Conservation (phyloP, 2,888 invertebrate species). For the Heliconius charithonia region DNA sequence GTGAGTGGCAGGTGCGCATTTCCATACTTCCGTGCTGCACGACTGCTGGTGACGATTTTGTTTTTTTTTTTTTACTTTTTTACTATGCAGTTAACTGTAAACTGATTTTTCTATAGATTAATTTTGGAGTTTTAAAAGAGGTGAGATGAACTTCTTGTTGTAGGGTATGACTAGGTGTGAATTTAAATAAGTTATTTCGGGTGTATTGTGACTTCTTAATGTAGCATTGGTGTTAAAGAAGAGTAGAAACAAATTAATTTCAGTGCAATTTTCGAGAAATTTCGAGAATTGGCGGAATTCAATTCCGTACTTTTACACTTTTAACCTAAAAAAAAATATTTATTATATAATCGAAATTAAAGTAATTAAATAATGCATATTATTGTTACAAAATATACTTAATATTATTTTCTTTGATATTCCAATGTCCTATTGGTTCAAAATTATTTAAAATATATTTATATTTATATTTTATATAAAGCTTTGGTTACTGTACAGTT, state of each 20-base stretch:
- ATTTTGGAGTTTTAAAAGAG: background rate
- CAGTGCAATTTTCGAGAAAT: background rate
- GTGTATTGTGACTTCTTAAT: background rate
- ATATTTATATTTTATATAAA: background rate
- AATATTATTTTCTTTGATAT: too few relatives aligned
- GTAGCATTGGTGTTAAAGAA: background rate
- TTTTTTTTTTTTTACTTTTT: conserved; percentile 39
- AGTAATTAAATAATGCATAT: too few relatives aligned
- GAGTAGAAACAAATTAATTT: background rate
- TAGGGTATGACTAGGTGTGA: too few relatives aligned
- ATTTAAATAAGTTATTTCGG: background rate
- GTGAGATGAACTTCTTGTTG: background rate
- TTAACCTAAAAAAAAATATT: background rate
- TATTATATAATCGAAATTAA: too few relatives aligned
- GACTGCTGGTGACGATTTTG: conserved; percentile 40
- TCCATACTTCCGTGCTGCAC: conserved; percentile 55
- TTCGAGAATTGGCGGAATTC: background rate
- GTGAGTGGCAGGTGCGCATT: conserved; percentile 58
- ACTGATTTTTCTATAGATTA: background rate
- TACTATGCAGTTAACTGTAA: background rate
- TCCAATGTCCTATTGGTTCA: too few relatives aligned
- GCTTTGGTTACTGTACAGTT: background rate
- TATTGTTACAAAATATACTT: too few relatives aligned
- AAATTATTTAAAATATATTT: too few relatives aligned
- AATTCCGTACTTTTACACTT: background rate